Evolutionary conservation across 2,888 invertebrate species (phyloP).

Genomic region (Drosophila ustulata): DNA sequence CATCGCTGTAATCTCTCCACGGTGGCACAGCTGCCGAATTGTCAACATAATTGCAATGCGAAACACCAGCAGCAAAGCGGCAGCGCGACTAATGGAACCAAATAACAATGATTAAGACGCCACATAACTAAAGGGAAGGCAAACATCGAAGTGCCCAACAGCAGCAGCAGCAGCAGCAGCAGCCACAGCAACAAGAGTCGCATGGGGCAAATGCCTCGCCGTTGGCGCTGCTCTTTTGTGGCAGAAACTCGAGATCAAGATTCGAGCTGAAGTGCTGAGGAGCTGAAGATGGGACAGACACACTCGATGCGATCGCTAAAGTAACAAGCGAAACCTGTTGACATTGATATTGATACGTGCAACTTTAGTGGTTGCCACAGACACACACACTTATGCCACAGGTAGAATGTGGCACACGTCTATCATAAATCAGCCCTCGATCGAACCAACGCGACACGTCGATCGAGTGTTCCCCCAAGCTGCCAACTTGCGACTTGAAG

Average conservation of each 20-base stretch:
- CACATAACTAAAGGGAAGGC: constrained; percentile 29
- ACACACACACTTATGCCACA: constrained; percentile 31
- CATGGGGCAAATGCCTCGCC: constrained; percentile 17
- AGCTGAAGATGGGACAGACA: constrained; percentile 5
- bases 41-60: constrained; percentile 75
- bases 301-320: constrained; percentile 9
- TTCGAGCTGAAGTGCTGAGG: constrained; percentile 12
- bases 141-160: constrained; percentile 6
- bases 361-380: constrained; percentile 13
- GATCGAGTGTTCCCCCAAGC: constrained; percentile 19
- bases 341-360: constrained; percentile 72
- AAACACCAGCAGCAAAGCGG: constrained; percentile 73
- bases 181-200: not conserved
- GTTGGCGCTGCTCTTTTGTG: constrained; percentile 12
- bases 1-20: constrained; percentile 56
- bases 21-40: constrained; percentile 61
- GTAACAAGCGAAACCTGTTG: constrained; percentile 70
- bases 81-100: constrained; percentile 69
- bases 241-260: constrained; percentile 43
- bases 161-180: not conserved
- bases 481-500: not conserved
- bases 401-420: constrained; percentile 71
- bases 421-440: constrained; percentile 68
- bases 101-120: constrained; percentile 78
- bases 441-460: constrained; percentile 23